These are phyloP conservation scores for Tychaedon coryphoeus DNA, from an alignment of 2,113 vertebrate genomes.

Conservation along the genomic window DNA sequence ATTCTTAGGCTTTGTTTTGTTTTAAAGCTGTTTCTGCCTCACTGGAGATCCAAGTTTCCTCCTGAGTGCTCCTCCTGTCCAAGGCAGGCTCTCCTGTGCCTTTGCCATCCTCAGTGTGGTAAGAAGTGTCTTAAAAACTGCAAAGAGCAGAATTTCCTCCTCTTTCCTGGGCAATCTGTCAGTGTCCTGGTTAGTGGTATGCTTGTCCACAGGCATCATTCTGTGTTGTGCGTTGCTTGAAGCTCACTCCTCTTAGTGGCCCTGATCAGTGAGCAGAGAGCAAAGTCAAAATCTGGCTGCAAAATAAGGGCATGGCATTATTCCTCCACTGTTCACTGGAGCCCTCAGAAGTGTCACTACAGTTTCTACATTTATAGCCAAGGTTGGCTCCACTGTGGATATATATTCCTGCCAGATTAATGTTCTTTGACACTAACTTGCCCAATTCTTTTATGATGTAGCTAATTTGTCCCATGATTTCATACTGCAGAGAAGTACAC, in stretches of 20 bases:
- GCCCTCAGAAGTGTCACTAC: not conserved
- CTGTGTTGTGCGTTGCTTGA: not conserved
- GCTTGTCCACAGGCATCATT: accelerated
- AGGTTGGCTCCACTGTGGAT: not conserved
- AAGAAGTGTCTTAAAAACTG: not conserved
- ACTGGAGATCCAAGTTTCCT: not conserved
- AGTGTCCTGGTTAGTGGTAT: not conserved
- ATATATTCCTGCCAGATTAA: not conserved
- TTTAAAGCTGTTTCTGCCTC: not conserved
- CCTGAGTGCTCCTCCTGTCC: not conserved
- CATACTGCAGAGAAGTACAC: not conserved
- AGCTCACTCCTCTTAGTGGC: not conserved
- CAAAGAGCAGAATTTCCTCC: not conserved
- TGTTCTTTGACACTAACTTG: not conserved
- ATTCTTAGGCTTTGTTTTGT: not conserved
- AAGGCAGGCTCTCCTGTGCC: not conserved
- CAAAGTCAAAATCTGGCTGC: not conserved
- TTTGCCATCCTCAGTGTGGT: accelerated
- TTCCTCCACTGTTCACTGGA: not conserved
- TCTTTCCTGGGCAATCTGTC: not conserved
- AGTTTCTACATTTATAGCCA: not conserved
- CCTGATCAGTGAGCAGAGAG: not conserved
- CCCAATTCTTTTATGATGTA: not conserved
- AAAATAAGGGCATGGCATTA: not conserved
- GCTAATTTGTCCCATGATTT: not conserved